Evolutionary conservation across 2,888 invertebrate species (phyloP).

Genomic region (Seira musarum): DNA sequence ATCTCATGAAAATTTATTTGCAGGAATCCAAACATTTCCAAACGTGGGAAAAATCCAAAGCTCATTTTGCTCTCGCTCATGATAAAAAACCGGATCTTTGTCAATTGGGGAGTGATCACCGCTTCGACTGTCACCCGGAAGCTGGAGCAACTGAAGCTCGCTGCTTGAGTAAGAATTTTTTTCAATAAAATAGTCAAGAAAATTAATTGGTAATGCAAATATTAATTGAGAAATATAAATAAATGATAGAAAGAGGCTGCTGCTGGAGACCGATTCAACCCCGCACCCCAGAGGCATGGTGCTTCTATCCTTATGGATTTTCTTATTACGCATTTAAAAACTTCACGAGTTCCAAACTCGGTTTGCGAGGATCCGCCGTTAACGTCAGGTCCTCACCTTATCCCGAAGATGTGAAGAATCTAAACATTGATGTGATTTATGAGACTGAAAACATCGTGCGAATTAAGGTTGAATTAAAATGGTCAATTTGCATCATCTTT

Average conservation of each 20-base stretch:
- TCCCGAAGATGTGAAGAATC: conserved; percentile 78
- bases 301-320: conserved; percentile 82
- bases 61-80: not conserved
- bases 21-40: conserved; percentile 31
- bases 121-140: conserved; percentile 84
- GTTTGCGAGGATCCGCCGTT: conserved; percentile 75
- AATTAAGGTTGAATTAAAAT: no score
- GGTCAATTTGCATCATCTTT: no score
- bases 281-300: conserved; percentile 76
- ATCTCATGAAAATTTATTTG: not conserved
- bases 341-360: conserved; percentile 77
- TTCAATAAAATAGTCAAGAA: no score
- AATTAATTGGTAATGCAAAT: no score
- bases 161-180: no score
- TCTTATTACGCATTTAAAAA: conserved; percentile 79
- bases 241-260: conserved; percentile 82
- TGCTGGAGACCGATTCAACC: conserved; percentile 77
- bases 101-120: conserved; percentile 64
- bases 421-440: conserved; percentile 78
- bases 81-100: conserved; percentile 51
- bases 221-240: no score
- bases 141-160: conserved; percentile 74
- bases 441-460: conserved; percentile 78
- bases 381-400: conserved; percentile 75
- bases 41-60: conserved; percentile 29